Evolutionary conservation across 2,888 invertebrate species (phyloP).

Genomic region (Vesta saturnalis): DNA sequence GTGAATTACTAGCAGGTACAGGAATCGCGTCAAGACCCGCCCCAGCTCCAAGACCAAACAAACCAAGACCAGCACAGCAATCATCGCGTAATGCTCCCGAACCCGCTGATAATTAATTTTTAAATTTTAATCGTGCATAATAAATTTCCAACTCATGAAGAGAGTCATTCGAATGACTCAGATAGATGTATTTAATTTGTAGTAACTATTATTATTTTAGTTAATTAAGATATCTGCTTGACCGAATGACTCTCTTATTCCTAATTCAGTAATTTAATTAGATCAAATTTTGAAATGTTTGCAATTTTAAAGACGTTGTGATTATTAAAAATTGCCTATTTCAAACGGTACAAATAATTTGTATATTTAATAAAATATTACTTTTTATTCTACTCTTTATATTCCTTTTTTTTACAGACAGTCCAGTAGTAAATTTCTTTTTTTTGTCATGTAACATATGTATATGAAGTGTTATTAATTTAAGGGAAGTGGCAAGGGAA

Average conservation of each 20-base stretch:
- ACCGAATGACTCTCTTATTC: constrained; percentile 48
- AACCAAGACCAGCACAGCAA: constrained; percentile 60
- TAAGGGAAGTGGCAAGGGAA: constrained; percentile 24
- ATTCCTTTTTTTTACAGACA: background rate
- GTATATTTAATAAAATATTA: constrained; percentile 39
- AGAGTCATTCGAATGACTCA: constrained; percentile 46
- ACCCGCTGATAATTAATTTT: constrained; percentile 54
- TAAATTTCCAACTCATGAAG: constrained; percentile 29
- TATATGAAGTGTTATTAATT: background rate
- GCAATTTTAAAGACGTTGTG: constrained; percentile 20
- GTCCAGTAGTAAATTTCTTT: too few relatives aligned
- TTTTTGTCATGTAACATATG: background rate
- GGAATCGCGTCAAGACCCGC: constrained; percentile 64
- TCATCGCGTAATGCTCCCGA: constrained; percentile 58
- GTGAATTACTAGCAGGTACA: constrained; percentile 87
- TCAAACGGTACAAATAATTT: constrained; percentile 50
- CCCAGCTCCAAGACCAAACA: constrained; percentile 63
- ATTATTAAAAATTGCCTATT: constrained; percentile 41
- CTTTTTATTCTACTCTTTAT: constrained; percentile 22
- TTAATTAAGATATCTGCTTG: constrained; percentile 46
- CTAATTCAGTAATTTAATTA: constrained; percentile 39
- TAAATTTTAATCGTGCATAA: constrained; percentile 21
- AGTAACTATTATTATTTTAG: constrained; percentile 44
- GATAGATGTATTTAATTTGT: constrained; percentile 47
- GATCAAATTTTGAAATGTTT: constrained; percentile 35